Evolutionary conservation across 2,113 vertebrate genomes (phyloP), one percentile per base, ranked within the genome.

Genomic region (Chamaea fasciata): DNA sequence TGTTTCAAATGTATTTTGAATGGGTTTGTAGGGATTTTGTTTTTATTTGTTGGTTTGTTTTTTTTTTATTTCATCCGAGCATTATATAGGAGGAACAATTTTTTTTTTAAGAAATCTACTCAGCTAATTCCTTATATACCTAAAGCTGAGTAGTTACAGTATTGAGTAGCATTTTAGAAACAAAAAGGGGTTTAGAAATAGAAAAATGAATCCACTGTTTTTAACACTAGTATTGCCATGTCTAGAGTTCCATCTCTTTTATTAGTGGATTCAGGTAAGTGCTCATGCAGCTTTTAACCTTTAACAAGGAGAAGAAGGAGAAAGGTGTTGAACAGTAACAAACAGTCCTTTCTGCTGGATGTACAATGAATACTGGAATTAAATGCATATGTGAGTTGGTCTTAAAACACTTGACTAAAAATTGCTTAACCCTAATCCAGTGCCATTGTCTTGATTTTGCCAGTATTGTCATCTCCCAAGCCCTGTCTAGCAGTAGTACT

Each of bases 1-100:
- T 81, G 22, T 76, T 90, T 80, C 31, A 80, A 12, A 26, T 65
- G 8, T 60, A 20, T 65, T 88, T 90, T 65, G 14, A 49, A 33
- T 73, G 22, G 6, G 3, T 35, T 56, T 22, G 9, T 18, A 9
- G 18, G 26, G 4, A 0, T 37, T 56, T 68, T 60, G 60, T 7
- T 8, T 39, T 47, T 41, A 19, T 74, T n/a, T 65, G 12, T 15
- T 47, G 8, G 5, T 12, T 30, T n/a, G n/a, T n/a, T 52, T 60
- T 59, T 57, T 63, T 70, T 74, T 55, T 2, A 15, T 79, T 87
- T 60, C 24, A 41, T 21, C 28, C 3, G 2, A 64, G 15, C 27
- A 8, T 68, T 79, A 28, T 83, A 28, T 41, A 76, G 21, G 44
- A 87, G 57, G 12, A 30, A 13, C 1, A 0, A 0, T 11, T 78